Base-by-base conservation (phyloP, 53 echinoderm and acorn worm species). In the Henricia sp. region DNA sequence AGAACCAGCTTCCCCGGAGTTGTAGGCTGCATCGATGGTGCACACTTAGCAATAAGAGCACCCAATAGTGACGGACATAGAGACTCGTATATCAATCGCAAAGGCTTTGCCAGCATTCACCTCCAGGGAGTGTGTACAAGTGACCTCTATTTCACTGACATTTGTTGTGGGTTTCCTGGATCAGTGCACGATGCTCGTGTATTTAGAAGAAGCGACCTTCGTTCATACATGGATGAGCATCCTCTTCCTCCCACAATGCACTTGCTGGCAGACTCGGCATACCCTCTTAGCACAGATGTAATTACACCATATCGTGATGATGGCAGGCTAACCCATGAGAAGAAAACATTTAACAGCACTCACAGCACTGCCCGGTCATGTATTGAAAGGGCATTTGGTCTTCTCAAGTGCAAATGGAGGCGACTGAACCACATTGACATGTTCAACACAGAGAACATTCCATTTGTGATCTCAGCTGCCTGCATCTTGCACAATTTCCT, bases 311-410 rank as follows among this genome's bases (percentile, higher is more conserved):
- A 71, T 34, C 59, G 59, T 37, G n/a, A 71, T 36, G 29, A 37
- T 72, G 35, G 72, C 19, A 62, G 71, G 59, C 17, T 85, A 50
- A 71, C 71, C 17, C 17, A 35, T 20, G 23, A 71, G 14, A 27
- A 85, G 68, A 85, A 27, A 33, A 85, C 24, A 72, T 85, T 72
- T 12, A 85, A 85, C 32, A 23, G 63, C 6, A 33, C 23, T 36
- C 20, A 68, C 28, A 73, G 72, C 41, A 14, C 33, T n/a, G 55
- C 55, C 33, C 28, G 62, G 13, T 71, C 44, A 41, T 48, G 40
- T 16, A 83, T 68, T 50, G 68, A 68, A 46, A 68, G 68, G 28
- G 83, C 83, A 12, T 85, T 85, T 72, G 72, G 85, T 2, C 85
- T 71, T 25, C 41, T 85, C 10, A 85, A 85, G 4, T 71, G 72